These are phyloP conservation scores for Amyelois transitella DNA, from an alignment of 1,140 invertebrate species.

Conservation along the genomic window DNA sequence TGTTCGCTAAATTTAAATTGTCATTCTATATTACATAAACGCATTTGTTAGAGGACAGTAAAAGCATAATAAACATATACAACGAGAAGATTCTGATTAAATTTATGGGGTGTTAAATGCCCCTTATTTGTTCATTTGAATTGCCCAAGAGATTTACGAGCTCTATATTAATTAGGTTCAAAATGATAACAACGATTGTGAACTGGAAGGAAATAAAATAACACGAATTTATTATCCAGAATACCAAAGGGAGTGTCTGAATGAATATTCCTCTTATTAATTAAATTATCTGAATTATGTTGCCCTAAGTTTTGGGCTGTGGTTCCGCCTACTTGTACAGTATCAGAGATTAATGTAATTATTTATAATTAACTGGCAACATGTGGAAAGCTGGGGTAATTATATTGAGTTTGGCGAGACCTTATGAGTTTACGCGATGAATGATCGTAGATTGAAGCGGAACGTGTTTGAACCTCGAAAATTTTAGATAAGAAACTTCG, in stretches of 20 bases:
- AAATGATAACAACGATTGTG: neutral
- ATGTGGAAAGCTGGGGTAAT: neutral
- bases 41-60: neutral
- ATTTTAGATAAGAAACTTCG: neutral
- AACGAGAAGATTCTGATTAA: constrained; percentile 6
- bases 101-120: constrained; percentile 23
- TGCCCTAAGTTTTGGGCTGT: neutral
- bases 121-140: constrained; percentile 18
- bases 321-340: neutral
- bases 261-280: neutral
- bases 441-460: neutral
- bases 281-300: neutral
- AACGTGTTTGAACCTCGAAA: neutral
- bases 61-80: neutral
- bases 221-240: neutral
- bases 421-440: neutral
- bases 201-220: neutral
- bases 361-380: neutral
- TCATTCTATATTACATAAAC: neutral
- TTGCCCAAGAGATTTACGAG: constrained; percentile 13
- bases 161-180: constrained; percentile 8
- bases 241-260: neutral
- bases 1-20: neutral
- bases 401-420: neutral
- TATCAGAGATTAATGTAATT: neutral